phyloP scores from a whole-genome alignment of 1,140 invertebrate genomes.

The Pemphigus obesinymphae region DNA sequence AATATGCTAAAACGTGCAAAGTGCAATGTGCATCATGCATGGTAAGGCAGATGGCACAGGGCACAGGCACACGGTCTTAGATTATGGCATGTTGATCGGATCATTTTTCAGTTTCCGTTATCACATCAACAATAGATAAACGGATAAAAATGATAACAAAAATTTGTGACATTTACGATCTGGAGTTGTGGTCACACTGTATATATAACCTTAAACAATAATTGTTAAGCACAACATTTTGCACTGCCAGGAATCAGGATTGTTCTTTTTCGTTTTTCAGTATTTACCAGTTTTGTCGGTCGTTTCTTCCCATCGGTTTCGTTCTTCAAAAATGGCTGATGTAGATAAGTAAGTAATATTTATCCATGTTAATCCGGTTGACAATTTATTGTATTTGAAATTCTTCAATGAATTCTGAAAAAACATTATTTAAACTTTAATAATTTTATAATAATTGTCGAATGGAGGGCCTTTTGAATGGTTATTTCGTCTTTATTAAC shows the following conservation, averaged over 20 bases:
- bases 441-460: not conserved
- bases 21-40: no score
- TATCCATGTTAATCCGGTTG: not conserved
- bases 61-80: no score
- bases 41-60: no score
- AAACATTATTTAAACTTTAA: not conserved
- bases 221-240: not conserved
- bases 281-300: not conserved
- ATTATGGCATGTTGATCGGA: no score
- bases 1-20: no score
- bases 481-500: not conserved
- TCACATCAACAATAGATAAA: no score
- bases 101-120: no score
- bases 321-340: not conserved
- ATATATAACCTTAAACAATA: not conserved
- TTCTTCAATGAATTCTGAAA: not conserved
- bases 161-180: no score
- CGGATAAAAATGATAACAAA: no score
- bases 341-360: not conserved
- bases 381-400: no score
- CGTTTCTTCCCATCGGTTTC: not conserved
- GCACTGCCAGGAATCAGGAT: not conserved
- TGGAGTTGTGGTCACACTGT: constrained; percentile 14
- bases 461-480: no score
- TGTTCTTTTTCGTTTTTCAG: not conserved